Evolutionary conservation across 2,888 invertebrate genomes (phyloP), one percentile per base, ranked within the genome.

Genomic region (Archips crataeganus): DNA sequence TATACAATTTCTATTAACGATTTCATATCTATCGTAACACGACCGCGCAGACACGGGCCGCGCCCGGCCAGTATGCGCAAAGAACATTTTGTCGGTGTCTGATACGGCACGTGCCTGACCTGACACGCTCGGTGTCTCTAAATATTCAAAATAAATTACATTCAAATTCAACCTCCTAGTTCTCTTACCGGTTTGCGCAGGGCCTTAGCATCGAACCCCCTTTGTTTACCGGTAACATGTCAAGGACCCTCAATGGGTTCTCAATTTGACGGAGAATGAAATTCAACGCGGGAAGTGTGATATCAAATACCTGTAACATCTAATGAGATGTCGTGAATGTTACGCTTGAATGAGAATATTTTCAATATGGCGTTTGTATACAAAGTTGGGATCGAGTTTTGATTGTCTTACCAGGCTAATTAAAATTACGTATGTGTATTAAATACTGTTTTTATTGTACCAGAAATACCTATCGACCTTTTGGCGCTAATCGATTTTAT

Each of bases 241-340:
- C 32, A 57, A 10, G 32, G 57, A n/a, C 8, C 9, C 32, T 4
- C 32, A 11, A 32, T 32, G 57, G 32, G 32, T 32, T 32, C 11
- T 57, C 57, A 57, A 57, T 11, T 57, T 57, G 57, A 32, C 32
- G 23, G 32, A 15, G 57, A 32, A 32, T 57, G 32, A 57, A 57
- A 32, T 57, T 57, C 4, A 11, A 32, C 57, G 32, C 57, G 57
- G 23, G 32, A 57, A 57, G 57, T 57, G 57, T 32, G 32, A 57
- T 57, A 57, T 57, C 32, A 57, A 57, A 57, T 57, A 23, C 57
- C 57, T 57, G 57, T 57, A 32, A 32, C 11, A 10, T 57, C 32
- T 57, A 57, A 57, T 57, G 57, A 57, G 57, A 57, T 32, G 57
- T 32, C 11, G 57, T 3, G 32, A 57, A 57, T 32, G 57, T 11